Evolutionary conservation across 2,888 invertebrate species (phyloP).

Genomic region (Mesorhabditis belari): DNA sequence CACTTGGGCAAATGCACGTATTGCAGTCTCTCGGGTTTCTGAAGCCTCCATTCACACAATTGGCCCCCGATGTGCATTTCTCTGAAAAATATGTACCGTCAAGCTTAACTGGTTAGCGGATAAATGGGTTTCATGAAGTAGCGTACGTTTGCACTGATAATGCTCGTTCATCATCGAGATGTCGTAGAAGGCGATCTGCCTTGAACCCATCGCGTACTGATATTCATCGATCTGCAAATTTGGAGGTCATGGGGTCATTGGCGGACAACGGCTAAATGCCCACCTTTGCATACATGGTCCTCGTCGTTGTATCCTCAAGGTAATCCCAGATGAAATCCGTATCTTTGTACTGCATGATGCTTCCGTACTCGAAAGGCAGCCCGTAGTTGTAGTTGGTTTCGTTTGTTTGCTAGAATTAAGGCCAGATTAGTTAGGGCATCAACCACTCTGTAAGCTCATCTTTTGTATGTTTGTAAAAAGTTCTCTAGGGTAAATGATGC

Average conservation of each 20-base stretch:
- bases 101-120: too few species aligned
- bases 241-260: too few species aligned
- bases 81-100: too few species aligned
- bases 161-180: constrained; percentile 47
- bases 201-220: constrained; percentile 38
- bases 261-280: too few species aligned
- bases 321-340: too few species aligned
- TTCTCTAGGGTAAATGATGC: too few species aligned
- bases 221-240: too few species aligned
- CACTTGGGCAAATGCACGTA: constrained; percentile 41
- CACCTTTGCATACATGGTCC: constrained; percentile 1
- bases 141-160: constrained; percentile 41
- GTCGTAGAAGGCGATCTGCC: constrained; percentile 35
- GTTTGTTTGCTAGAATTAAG: constrained; percentile 18
- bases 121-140: too few species aligned
- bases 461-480: too few species aligned
- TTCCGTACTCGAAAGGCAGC: constrained; percentile 32
- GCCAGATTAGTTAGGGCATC: too few species aligned
- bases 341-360: constrained; percentile 20
- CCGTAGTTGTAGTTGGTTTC: constrained; percentile 28
- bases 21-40: constrained; percentile 32
- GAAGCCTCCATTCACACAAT: constrained; percentile 43
- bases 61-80: too few species aligned
- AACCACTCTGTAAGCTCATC: too few species aligned
- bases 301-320: constrained; percentile 4